These are phyloP conservation scores for Solen grandis DNA, from an alignment of 1,140 invertebrate species.

Conservation along the genomic window DNA sequence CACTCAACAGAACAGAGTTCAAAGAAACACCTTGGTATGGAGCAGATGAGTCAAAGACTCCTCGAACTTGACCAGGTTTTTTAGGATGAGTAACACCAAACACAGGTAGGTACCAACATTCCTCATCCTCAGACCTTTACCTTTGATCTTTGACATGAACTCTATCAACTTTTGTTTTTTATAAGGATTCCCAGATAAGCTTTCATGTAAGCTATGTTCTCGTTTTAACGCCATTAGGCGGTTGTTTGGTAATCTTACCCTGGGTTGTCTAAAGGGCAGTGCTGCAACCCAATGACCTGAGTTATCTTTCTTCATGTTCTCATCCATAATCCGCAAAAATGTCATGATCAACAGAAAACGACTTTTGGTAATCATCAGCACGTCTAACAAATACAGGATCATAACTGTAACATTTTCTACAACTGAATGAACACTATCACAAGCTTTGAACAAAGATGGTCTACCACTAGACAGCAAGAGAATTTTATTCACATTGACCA, in stretches of 20 bases:
- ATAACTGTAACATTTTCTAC: not conserved
- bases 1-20: not conserved
- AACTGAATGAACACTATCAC: not conserved
- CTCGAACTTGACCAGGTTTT: conserved; percentile 24
- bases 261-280: conserved; percentile 49
- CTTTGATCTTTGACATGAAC: conserved; percentile 31
- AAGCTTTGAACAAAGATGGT: conserved; percentile 28
- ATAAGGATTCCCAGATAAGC: not conserved
- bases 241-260: conserved; percentile 18
- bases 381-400: conserved; percentile 13
- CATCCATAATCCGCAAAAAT: conserved; percentile 47
- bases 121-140: conserved; percentile 7
- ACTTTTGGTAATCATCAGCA: conserved; percentile 6
- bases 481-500: conserved; percentile 49
- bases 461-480: conserved; percentile 32
- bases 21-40: not conserved
- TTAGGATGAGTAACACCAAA: conserved; percentile 35
- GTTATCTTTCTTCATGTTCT: conserved; percentile 16
- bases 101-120: conserved; percentile 38
- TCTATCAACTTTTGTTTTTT: conserved; percentile 22
- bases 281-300: conserved; percentile 53
- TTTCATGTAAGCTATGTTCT: not conserved
- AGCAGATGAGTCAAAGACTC: conserved; percentile 29
- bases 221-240: not conserved
- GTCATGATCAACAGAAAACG: conserved; percentile 5